A percentile compares a stretch with the other conserved stretches of the same genome.
phyloP scores from a whole-genome alignment of 2,797 vertebrate genomes.

The Zalophus californianus region DNA sequence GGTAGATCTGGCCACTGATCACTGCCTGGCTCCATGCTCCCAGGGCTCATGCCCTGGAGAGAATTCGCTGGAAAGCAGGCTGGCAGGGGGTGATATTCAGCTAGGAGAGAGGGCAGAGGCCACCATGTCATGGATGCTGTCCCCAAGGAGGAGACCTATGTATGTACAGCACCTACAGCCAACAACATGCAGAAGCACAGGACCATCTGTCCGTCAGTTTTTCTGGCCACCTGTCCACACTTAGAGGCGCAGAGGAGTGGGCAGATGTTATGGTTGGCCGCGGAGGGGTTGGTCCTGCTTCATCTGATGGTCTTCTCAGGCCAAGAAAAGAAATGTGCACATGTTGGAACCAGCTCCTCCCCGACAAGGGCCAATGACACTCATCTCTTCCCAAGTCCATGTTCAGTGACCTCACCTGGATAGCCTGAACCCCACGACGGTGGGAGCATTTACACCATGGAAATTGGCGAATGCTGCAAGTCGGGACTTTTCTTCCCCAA shows the following conservation, averaged over 20 bases:
- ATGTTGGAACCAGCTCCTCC: too few species aligned
- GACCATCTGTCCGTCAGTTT: not conserved
- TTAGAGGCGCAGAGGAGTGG: accelerated
- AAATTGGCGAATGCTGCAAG: not conserved
- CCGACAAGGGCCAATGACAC: not conserved
- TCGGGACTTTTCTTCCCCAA: not conserved
- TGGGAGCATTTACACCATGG: not conserved
- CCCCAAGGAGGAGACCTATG: not conserved
- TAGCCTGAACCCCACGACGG: not conserved
- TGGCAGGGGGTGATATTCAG: not conserved
- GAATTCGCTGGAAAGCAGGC: not conserved
- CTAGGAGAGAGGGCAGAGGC: not conserved
- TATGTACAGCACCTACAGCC: not conserved
- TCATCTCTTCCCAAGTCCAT: not conserved
- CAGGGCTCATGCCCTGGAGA: not conserved
- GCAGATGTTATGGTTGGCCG: not conserved
- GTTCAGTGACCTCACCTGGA: not conserved
- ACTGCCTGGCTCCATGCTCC: not conserved
- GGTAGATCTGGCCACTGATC: too few species aligned
- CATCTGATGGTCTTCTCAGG: not conserved
- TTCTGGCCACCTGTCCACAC: not conserved
- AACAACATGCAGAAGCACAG: not conserved
- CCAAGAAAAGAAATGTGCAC: not conserved
- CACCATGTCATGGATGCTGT: not conserved
- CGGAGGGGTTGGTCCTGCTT: not conserved